Base-by-base conservation (phyloP, 2,113 vertebrate species). In the Heterotis niloticus region DNA sequence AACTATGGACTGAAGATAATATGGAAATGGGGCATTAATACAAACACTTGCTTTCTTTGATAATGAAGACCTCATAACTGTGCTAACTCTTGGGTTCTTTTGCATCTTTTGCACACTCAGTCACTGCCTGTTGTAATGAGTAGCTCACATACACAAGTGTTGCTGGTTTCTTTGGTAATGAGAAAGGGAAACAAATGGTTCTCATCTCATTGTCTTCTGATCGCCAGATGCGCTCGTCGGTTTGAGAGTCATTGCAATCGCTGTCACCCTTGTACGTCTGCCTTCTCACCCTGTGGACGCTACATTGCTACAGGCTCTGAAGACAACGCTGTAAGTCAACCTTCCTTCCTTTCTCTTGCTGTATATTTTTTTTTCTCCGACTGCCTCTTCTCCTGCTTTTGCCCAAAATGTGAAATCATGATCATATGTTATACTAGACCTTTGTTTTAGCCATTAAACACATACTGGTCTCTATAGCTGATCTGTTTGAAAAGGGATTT, bases 251-350 rank as follows among this genome's bases (percentile, higher is more conserved):
- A 95, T 60, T 65, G 88, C 0, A 94, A 86, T 79, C 88, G 85
- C 16, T 88, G 90, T 84, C 92, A 91, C 54, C 91, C 92, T 0
- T 96, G 96, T 82, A 89, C 92, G 24, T 86, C 92, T 52, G 89
- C 93, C 23, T 64, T 96, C 52, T 95, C 95, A n/a, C 93, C 96
- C 0, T 97, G 96, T 28, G 95, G 96, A 0, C 87, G 83, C 0
- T 94, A 91, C 44, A 88, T 95, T 85, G 94, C 93, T 14, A 92
- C 91, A 52, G 96, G 96, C 28, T 97, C 95, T 0, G 95, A 96
- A 82, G 95, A 96, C 84, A 95, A 92, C 90, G 90, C 85, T 1
- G 95, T 97, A 87, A 85, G 91, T 89, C 62, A 71, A 9, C 62
- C 18, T 26, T 34, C 20, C 18, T 13, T 52, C n/a, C 16, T 54